Evolutionary conservation across 2,888 invertebrate genomes (phyloP).

Genomic region (Hyposoter didymator): DNA sequence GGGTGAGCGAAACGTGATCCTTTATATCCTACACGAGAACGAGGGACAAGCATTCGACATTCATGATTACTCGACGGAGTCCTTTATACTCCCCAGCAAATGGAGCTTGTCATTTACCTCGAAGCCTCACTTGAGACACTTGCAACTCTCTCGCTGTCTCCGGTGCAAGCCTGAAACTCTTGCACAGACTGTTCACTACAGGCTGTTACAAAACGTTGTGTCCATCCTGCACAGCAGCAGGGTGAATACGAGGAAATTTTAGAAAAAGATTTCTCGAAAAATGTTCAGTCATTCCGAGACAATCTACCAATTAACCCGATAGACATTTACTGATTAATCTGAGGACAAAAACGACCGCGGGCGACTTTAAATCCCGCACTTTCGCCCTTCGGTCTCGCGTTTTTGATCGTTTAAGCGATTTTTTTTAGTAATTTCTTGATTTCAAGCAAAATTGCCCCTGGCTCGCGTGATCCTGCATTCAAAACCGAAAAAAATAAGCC

Average conservation of each 20-base stretch:
- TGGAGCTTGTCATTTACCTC: conserved; percentile 60
- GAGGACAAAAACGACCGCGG: no score
- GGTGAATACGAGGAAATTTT: neutral
- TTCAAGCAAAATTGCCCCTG: no score
- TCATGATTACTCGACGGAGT: conserved; percentile 55
- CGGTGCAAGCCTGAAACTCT: neutral
- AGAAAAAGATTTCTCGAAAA: neutral
- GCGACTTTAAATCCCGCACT: no score
- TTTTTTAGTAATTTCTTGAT: no score
- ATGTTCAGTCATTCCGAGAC: neutral
- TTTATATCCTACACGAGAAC: conserved; percentile 43
- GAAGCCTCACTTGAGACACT: conserved; percentile 30
- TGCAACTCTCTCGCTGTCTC: conserved; percentile 10
- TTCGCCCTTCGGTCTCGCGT: no score
- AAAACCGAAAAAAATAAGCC: no score
- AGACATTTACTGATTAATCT: no score
- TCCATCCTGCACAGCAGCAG: neutral
- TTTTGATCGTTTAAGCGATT: no score
- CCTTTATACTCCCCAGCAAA: conserved; percentile 53
- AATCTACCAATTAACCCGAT: neutral
- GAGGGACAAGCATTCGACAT: conserved; percentile 55
- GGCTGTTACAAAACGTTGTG: neutral
- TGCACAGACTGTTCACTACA: neutral
- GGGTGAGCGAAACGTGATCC: conserved; percentile 45
- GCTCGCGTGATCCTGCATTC: no score